Evolutionary conservation across 2,113 vertebrate species (phyloP), one percentile per base, ranked within the genome.

Genomic region (Aptenodytes patagonicus): DNA sequence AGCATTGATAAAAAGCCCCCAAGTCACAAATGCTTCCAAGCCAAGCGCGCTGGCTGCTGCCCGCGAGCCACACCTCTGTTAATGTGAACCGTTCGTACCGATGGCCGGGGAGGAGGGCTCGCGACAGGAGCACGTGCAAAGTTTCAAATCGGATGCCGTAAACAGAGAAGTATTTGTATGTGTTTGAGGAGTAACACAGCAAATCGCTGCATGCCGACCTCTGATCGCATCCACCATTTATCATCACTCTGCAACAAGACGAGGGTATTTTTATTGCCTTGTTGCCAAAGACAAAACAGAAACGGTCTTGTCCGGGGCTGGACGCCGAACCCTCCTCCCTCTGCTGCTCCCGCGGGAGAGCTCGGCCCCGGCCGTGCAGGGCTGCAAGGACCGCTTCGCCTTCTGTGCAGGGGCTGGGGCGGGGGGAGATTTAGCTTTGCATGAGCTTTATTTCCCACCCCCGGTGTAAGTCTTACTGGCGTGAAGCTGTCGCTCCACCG

Each of bases 91-190:
- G 2, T 5, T 12, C 29, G 13, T 16, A 14, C 44, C 29, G 31
- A 22, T 0, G 68, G 73, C 69, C 17, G 10, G 51, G 75, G 42
- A 42, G 42, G 42, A 72, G 46, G 65, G 47, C 62, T 87, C 3
- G 0, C n/a, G 13, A 44, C 40, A 8, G 87, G 32, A 84, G 80
- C 93, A 91, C n/a, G 77, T 78, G 96, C 76, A 3, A n/a, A n/a
- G 69, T 92, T 94, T 79, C 93, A 89, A 71, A 86, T 72, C 26
- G 0, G 92, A 90, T 42, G 79, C 90, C 46, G 92, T 92, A 94
- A 95, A 87, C 87, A 89, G 72, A 96, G 83, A 87, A 75, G 60
- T 54, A 73, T 93, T 90, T 89, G 93, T 69, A 52, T 19, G 90
- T 24, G 78, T 6, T 62, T 34, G 75, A 92, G 92, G 47, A 93